These are phyloP conservation scores for Sipunculus nudus DNA, from an alignment of 2,888 invertebrate species.

Conservation along the genomic window DNA sequence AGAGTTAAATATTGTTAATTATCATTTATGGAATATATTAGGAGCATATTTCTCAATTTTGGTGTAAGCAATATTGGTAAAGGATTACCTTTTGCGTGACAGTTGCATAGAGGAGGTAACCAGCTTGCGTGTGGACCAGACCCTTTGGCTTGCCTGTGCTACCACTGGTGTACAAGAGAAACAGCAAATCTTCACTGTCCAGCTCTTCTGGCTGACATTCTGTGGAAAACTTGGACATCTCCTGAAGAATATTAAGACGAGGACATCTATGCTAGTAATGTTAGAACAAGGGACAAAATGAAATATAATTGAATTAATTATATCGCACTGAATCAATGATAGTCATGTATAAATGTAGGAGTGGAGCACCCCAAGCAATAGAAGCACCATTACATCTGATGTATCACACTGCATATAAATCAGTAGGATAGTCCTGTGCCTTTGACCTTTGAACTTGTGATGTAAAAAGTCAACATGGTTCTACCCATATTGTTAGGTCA, in stretches of 20 bases:
- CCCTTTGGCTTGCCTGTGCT: conserved; percentile 71
- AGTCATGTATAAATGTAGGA: too few relatives aligned
- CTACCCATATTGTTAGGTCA: too few relatives aligned
- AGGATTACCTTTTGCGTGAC: conserved; percentile 67
- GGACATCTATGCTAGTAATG: neutral
- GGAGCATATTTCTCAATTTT: too few relatives aligned
- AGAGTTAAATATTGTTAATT: too few relatives aligned
- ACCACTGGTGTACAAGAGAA: conserved; percentile 70
- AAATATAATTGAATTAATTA: neutral
- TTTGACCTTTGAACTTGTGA: too few relatives aligned
- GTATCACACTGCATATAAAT: too few relatives aligned
- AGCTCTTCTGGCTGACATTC: conserved; percentile 62
- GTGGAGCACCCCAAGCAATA: too few relatives aligned
- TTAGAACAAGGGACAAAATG: neutral
- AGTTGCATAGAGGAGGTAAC: conserved; percentile 67
- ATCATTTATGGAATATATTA: too few relatives aligned
- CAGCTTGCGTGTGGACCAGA: conserved; percentile 67
- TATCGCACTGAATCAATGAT: neutral
- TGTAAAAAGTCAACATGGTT: too few relatives aligned
- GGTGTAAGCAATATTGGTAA: too few relatives aligned
- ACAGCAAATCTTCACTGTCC: conserved; percentile 69
- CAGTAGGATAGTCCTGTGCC: too few relatives aligned
- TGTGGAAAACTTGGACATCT: conserved; percentile 46
- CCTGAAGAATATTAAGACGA: conserved; percentile 48
- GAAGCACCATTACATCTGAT: too few relatives aligned